Conservation (phyloP, 2,797 vertebrate species). For the Dallia pectoralis region DNA sequence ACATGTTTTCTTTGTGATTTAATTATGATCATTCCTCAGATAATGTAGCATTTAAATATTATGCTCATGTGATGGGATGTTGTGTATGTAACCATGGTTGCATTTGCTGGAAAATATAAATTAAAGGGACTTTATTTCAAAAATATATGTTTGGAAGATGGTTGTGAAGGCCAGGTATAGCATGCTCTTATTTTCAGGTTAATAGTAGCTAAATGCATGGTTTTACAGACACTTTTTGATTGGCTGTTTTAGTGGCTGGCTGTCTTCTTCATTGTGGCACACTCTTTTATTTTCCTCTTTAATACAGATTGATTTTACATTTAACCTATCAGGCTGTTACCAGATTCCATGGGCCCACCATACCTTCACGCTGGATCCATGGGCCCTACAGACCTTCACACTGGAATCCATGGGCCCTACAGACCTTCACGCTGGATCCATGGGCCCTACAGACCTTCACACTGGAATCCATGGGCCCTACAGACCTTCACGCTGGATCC, state of each 20-base stretch:
- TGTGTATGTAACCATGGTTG: too few relatives aligned
- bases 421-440: neutral
- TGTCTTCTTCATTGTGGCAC: slow-evolving; percentile 29
- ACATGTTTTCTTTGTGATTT: slow-evolving; percentile 15
- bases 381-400: slow-evolving; percentile 57
- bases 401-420: slow-evolving; percentile 17
- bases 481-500: neutral
- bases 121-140: too few relatives aligned
- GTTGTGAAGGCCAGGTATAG: too few relatives aligned
- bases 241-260: slow-evolving; percentile 57
- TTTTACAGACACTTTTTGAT: slow-evolving; percentile 62
- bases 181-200: neutral
- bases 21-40: too few relatives aligned
- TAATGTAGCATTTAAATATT: too few relatives aligned
- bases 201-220: slow-evolving; percentile 51
- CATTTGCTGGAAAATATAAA: too few relatives aligned
- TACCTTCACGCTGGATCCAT: too few relatives aligned
- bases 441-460: slow-evolving; percentile 55
- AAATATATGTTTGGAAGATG: too few relatives aligned
- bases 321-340: slow-evolving; percentile 63
- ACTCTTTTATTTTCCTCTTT: slow-evolving; percentile 65
- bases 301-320: slow-evolving; percentile 77
- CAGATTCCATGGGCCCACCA: slow-evolving; percentile 10
- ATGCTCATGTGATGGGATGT: too few relatives aligned
- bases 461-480: slow-evolving; percentile 25